Conservation (phyloP, 2,888 invertebrate genomes). For the Hemithea aestivaria region DNA sequence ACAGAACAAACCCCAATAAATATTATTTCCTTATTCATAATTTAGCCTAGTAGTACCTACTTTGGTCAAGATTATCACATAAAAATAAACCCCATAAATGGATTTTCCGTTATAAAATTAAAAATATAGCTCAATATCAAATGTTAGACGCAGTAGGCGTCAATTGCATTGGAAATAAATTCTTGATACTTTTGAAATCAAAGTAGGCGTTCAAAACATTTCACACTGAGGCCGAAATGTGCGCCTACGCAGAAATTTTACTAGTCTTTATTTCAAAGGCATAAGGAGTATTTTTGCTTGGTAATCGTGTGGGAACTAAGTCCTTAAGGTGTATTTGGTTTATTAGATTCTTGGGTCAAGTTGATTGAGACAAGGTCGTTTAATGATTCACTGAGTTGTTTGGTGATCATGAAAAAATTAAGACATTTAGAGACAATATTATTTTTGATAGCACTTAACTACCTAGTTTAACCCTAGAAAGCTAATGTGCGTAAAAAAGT, state of each 20-base stretch:
- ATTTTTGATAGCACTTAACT: no score
- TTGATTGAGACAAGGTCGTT: constrained; percentile 17
- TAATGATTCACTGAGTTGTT: constrained; percentile 7
- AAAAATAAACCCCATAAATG: no score
- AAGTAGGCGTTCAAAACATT: constrained; percentile 19
- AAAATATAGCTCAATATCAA: no score
- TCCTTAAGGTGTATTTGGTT: constrained; percentile 8
- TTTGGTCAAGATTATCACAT: no score
- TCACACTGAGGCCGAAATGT: constrained; percentile 2
- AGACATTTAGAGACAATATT: no score
- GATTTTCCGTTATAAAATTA: no score
- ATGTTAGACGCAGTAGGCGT: constrained; percentile 1
- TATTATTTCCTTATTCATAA: no score
- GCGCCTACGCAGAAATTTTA: constrained; percentile 14
- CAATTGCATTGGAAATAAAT: constrained; percentile 1
- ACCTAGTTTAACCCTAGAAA: no score
- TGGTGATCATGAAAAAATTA: no score
- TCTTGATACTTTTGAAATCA: constrained; percentile 15
- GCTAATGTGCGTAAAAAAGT: no score
- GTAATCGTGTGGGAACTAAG: constrained; percentile 2
- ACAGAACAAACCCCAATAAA: no score
- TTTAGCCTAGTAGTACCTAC: no score
- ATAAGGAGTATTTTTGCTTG: constrained; percentile 12
- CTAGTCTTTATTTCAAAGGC: constrained; percentile 5
- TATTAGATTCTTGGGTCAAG: constrained; percentile 12